A percentile compares a stretch with the other conserved stretches of the same genome.
phyloP scores from a whole-genome alignment of 2,888 invertebrate genomes.

The Syritta pipiens region DNA sequence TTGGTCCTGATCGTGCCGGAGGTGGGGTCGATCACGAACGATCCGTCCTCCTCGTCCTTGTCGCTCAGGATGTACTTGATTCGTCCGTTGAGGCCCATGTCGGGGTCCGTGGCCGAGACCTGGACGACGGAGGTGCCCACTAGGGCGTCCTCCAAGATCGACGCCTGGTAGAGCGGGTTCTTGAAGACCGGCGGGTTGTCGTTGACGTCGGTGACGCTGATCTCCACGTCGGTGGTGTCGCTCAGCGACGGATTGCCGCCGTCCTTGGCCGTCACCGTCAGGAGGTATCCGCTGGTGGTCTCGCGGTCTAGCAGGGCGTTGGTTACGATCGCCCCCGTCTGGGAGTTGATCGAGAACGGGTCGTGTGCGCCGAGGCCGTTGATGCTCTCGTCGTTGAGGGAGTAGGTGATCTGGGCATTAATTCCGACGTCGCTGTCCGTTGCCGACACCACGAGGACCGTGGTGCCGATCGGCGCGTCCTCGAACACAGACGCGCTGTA shows the following conservation, averaged over 20 bases:
- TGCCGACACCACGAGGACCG: slow-evolving; percentile 94
- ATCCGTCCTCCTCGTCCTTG: slow-evolving; percentile 89
- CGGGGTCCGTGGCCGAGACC: slow-evolving; percentile 90
- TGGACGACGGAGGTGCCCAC: slow-evolving; percentile 89
- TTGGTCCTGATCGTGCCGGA: slow-evolving; percentile 95
- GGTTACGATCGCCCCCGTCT: slow-evolving; percentile 95
- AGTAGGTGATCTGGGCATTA: slow-evolving; percentile 93
- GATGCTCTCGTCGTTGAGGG: slow-evolving; percentile 84
- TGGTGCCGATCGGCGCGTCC: slow-evolving; percentile 94
- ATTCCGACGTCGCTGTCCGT: slow-evolving; percentile 96
- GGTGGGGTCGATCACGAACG: slow-evolving; percentile 94
- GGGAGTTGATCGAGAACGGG: slow-evolving; percentile 92
- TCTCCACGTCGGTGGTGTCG: slow-evolving; percentile 97
- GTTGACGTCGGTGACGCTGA: slow-evolving; percentile 96
- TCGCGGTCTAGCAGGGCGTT: slow-evolving; percentile 93
- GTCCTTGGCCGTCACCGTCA: slow-evolving; percentile 95
- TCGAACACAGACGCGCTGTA: slow-evolving; percentile 95
- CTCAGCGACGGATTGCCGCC: slow-evolving; percentile 94
- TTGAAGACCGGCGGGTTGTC: slow-evolving; percentile 95
- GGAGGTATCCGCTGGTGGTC: slow-evolving; percentile 87
- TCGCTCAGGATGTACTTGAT: slow-evolving; percentile 89
- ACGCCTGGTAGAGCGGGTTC: slow-evolving; percentile 89
- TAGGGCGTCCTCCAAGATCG: slow-evolving; percentile 92
- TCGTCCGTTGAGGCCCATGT: slow-evolving; percentile 92
- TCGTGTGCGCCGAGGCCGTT: slow-evolving; percentile 82